Conservation (phyloP, 2,888 invertebrate species). For the Zaprionus bogoriensis region DNA sequence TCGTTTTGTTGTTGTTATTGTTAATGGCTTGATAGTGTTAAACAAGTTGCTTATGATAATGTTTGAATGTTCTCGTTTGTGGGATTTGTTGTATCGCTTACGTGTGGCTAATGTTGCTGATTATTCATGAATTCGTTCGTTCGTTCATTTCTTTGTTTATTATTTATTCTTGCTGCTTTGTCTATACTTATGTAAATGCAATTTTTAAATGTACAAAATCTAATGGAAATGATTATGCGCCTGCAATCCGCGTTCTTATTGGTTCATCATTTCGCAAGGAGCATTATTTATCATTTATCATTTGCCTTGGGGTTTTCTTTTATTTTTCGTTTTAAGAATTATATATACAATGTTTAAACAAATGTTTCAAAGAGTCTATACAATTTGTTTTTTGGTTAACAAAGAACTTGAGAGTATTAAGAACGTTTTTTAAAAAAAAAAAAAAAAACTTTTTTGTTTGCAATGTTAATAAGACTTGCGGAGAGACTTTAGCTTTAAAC, state of each 20-base stretch:
- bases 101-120: conserved; percentile 67
- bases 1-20: conserved; percentile 52
- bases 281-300: conserved; percentile 1
- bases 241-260: conserved; percentile 36
- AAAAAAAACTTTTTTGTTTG: conserved; percentile 9
- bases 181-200: conserved; percentile 59
- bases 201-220: conserved; percentile 68
- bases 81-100: conserved; percentile 54
- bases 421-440: conserved; percentile 22
- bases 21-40: conserved; percentile 67
- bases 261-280: conserved; percentile 25
- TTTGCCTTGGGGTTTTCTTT: conserved; percentile 3
- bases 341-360: conserved; percentile 42
- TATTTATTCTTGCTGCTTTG: conserved; percentile 21
- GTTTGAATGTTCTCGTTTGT: conserved; percentile 50
- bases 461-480: conserved; percentile 34
- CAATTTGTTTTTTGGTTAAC: conserved; percentile 40
- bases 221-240: conserved; percentile 58
- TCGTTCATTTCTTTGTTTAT: conserved; percentile 40
- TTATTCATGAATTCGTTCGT: conserved; percentile 51
- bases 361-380: conserved; percentile 46
- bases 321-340: conserved; percentile 14
- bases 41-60: conserved; percentile 60
- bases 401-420: conserved; percentile 35
- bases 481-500: conserved; percentile 45